These are phyloP conservation scores for Furcifer pardalis DNA, from an alignment of 2,797 vertebrate genomes.

Conservation along the genomic window DNA sequence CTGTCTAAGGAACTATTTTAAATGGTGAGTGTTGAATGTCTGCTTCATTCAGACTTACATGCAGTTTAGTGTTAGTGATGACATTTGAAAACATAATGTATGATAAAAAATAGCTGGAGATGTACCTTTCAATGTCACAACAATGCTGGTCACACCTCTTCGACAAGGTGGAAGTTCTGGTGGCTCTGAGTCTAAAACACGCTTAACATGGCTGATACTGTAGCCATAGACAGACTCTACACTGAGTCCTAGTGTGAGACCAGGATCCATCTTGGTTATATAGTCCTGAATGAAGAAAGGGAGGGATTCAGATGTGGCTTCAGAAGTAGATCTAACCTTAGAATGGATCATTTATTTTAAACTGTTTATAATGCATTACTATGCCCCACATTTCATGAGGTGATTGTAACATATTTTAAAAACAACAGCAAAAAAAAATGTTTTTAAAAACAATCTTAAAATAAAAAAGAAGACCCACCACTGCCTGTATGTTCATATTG, in stretches of 20 bases:
- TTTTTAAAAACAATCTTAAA: neutral
- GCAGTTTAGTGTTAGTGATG: neutral
- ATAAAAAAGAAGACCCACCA: neutral
- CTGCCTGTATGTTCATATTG: neutral
- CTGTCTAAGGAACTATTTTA: neutral
- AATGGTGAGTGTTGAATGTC: neutral
- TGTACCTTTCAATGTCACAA: slow-evolving; percentile 88
- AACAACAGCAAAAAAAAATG: neutral
- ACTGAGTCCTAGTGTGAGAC: slow-evolving; percentile 88
- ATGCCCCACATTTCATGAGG: neutral
- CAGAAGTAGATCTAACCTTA: neutral
- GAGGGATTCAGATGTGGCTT: neutral
- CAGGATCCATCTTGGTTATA: slow-evolving; percentile 90
- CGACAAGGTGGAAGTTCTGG: slow-evolving; percentile 83
- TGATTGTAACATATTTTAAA: neutral
- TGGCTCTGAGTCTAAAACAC: slow-evolving; percentile 83
- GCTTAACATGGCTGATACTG: slow-evolving; percentile 84
- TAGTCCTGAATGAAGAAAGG: slow-evolving; percentile 82
- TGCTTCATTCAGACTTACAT: neutral
- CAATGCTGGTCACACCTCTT: slow-evolving; percentile 80
- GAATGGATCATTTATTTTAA: neutral
- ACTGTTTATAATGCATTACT: neutral
- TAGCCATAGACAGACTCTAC: slow-evolving; percentile 90
- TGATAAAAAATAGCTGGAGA: neutral
- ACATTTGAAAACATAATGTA: neutral